A percentile compares a stretch with the other conserved stretches of the same genome.
phyloP scores from a whole-genome alignment of 2,888 invertebrate genomes.

The Tipula unca region DNA sequence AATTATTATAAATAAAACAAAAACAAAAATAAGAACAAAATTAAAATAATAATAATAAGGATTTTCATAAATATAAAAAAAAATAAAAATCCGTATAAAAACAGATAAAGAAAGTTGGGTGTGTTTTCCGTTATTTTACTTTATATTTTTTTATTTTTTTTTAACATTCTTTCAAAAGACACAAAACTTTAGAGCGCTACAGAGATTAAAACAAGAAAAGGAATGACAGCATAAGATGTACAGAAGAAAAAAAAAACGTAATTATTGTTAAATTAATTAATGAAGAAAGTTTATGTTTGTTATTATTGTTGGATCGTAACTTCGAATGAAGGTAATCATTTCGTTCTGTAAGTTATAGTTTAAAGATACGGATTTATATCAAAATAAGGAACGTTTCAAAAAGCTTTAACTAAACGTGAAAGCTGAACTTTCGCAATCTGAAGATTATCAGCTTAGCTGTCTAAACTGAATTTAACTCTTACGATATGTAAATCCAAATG shows the following conservation, averaged over 20 bases:
- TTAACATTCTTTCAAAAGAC: too few species aligned
- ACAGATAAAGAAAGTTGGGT: not conserved
- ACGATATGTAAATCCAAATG: too few species aligned
- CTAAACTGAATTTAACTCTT: too few species aligned
- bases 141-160: too few species aligned
- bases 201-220: not conserved
- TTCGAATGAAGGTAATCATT: too few species aligned
- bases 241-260: not conserved
- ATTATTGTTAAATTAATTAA: not conserved
- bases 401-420: too few species aligned
- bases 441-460: too few species aligned
- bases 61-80: not conserved
- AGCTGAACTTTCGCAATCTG: too few species aligned
- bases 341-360: too few species aligned
- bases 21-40: too few species aligned
- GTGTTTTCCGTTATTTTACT: not conserved
- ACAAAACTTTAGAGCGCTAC: not conserved
- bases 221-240: not conserved
- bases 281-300: not conserved
- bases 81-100: not conserved
- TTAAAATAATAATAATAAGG: not conserved
- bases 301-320: not conserved
- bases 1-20: not conserved
- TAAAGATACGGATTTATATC: too few species aligned
- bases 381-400: too few species aligned